Evolutionary conservation across 2,113 vertebrate genomes (phyloP).

Genomic region (Rostratula benghalensis): DNA sequence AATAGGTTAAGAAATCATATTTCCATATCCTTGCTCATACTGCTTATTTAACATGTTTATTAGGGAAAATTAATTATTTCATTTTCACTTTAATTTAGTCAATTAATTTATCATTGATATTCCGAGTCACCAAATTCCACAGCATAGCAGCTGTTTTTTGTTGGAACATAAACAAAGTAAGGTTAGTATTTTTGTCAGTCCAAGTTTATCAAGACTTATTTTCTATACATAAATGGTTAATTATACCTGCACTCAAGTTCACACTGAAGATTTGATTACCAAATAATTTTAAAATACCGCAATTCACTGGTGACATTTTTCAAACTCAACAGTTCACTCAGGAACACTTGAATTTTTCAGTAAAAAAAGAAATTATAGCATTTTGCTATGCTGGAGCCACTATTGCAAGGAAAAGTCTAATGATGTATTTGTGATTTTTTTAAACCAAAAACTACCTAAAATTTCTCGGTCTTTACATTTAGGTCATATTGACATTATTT

Average conservation of each 20-base stretch:
- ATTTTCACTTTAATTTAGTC: not conserved
- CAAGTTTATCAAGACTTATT: not conserved
- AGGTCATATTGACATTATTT: not conserved
- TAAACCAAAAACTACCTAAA: not conserved
- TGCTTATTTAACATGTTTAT: not conserved
- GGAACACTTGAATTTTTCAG: not conserved
- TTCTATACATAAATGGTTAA: not conserved
- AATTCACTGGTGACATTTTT: not conserved
- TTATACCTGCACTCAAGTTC: not conserved
- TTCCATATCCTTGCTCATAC: not conserved
- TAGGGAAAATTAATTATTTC: not conserved
- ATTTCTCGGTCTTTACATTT: not conserved
- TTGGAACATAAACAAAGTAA: not conserved
- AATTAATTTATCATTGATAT: not conserved
- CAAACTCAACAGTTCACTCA: not conserved
- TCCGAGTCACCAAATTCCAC: not conserved
- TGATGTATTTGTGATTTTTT: not conserved
- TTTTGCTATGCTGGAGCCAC: not conserved
- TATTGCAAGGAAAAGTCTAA: not conserved
- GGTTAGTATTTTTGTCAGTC: not conserved
- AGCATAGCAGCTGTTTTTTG: not conserved
- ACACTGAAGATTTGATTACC: not conserved
- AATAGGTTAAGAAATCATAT: not conserved
- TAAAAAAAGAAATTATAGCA: not conserved
- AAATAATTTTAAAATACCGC: not conserved